Evolutionary conservation across 2,113 vertebrate genomes (phyloP), one percentile per base, ranked within the genome.

Genomic region (Archocentrus centrarchus): DNA sequence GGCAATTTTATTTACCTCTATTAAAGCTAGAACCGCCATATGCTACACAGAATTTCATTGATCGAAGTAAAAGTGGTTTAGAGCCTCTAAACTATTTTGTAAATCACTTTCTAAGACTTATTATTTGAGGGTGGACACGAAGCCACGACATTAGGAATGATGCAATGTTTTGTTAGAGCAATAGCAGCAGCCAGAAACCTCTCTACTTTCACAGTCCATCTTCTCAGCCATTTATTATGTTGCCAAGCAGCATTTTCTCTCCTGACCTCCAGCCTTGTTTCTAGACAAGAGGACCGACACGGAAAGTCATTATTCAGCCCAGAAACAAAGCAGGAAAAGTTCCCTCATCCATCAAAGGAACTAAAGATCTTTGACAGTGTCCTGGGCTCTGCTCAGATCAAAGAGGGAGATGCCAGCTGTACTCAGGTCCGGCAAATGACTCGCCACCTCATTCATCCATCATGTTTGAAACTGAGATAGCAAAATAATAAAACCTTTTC

Each of bases 301-400:
- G 58, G 79, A 93, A 86, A 90, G 89, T 87, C 90, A 92, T 93
- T 91, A 93, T 80, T 88, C 39, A 85, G 75, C 79, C 81, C 61
- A 78, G 86, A 92, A 92, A 91, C 81, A 89, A 91, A 91, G 86
- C 81, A 57, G 80, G 44, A 89, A 89, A 93, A 93, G 79, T 88
- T 89, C 79, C 81, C 84, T 84, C 93, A 94, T 94, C 85, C 87
- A 94, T 94, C 92, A 94, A 88, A 88, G 77, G 37, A 87, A 84
- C 89, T 89, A 85, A 59, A 90, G 86, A 90, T 92, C 86, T 91
- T 66, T 89, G 91, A 91, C 90, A 91, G 89, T 87, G 86, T 94
- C 89, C 89, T 30, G 76, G 68, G 59, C 84, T 60, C 1, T 15
- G 82, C 83, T 78, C 62, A 37, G 91, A 91, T 91, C 89, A 90